These are phyloP conservation scores for Drosophila stalkeri DNA, from an alignment of 2,888 invertebrate species.

Conservation along the genomic window DNA sequence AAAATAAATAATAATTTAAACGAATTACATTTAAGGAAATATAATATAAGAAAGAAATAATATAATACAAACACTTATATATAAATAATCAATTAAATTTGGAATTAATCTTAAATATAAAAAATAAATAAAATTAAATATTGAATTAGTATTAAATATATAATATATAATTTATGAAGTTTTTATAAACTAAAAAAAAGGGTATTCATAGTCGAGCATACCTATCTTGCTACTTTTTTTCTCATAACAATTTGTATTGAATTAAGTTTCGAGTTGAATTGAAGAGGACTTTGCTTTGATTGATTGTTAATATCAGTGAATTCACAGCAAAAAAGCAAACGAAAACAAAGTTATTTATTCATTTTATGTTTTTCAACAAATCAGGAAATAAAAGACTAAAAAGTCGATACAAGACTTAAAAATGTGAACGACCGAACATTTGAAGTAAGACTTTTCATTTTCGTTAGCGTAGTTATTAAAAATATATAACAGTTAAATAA, in stretches of 20 bases:
- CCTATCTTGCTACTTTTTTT: background rate
- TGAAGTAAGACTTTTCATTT: background rate
- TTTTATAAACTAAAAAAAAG: too few species aligned
- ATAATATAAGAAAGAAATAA: too few species aligned
- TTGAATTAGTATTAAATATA: too few species aligned
- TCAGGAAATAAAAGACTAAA: background rate
- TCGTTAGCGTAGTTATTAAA: background rate
- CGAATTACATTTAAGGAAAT: too few species aligned
- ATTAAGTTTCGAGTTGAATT: constrained; percentile 18
- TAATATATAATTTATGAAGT: too few species aligned
- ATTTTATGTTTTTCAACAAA: background rate
- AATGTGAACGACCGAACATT: background rate
- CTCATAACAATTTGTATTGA: background rate
- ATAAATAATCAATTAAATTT: too few species aligned
- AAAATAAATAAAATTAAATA: too few species aligned
- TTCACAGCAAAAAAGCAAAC: background rate
- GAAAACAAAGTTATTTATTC: background rate
- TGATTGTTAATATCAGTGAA: constrained; percentile 26
- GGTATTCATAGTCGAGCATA: background rate
- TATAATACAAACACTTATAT: too few species aligned
- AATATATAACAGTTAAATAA: background rate
- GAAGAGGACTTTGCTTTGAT: constrained; percentile 16
- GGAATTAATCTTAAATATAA: background rate
- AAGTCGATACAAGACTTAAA: background rate
- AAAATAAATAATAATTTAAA: background rate